These are phyloP conservation scores for Psix sp. DNA, from an alignment of 1,140 invertebrate genomes.

Conservation along the genomic window DNA sequence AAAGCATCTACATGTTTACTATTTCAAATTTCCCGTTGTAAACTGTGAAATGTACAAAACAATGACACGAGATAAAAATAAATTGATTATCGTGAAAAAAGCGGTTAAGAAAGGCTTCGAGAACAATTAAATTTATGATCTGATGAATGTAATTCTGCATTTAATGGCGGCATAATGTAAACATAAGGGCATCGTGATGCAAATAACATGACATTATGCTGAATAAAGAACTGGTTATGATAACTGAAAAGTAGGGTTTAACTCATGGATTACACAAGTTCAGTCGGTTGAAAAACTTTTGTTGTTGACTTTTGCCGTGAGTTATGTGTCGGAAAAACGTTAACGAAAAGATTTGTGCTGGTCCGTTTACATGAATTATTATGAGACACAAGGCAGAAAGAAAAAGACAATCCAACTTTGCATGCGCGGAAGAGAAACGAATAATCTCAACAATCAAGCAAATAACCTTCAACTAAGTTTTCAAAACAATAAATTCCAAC, in stretches of 20 bases:
- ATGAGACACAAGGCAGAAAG: too few relatives aligned
- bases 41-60: too few relatives aligned
- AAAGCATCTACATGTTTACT: slow-evolving; percentile 3
- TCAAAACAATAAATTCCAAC: too few relatives aligned
- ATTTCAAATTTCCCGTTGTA: slow-evolving; percentile 15
- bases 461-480: too few relatives aligned
- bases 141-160: slow-evolving; percentile 14
- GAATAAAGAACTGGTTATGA: slow-evolving; percentile 45
- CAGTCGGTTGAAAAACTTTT: slow-evolving; percentile 50
- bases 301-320: slow-evolving; percentile 49
- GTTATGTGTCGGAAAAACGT: slow-evolving; percentile 42
- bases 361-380: too few relatives aligned
- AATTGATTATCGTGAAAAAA: too few relatives aligned
- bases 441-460: too few relatives aligned
- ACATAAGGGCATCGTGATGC: slow-evolving; percentile 44
- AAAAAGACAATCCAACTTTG: too few relatives aligned
- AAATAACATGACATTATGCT: slow-evolving; percentile 39
- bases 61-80: too few relatives aligned
- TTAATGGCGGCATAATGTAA: slow-evolving; percentile 40
- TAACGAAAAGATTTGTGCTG: slow-evolving; percentile 9
- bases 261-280: slow-evolving; percentile 50
- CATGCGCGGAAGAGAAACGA: too few relatives aligned
- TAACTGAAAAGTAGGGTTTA: slow-evolving; percentile 50
- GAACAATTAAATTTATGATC: not conserved
- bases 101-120: too few relatives aligned